These are phyloP conservation scores for Amphimallon solstitiale DNA, from an alignment of 2,888 invertebrate species.

Conservation along the genomic window DNA sequence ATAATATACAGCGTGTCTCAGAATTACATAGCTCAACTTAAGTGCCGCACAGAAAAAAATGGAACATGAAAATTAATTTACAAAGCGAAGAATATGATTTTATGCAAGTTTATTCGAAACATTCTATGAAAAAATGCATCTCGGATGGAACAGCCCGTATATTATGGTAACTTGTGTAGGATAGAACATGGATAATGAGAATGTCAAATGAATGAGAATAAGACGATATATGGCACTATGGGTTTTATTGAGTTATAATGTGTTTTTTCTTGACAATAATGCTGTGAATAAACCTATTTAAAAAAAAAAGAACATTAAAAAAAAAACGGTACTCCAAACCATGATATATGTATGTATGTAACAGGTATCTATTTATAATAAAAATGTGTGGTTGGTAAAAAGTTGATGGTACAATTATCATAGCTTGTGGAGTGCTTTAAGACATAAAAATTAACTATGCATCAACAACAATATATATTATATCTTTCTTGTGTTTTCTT, in stretches of 20 bases:
- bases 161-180: neutral
- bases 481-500: neutral
- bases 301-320: conserved; percentile 22
- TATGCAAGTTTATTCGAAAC: too few relatives aligned
- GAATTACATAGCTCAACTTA: too few relatives aligned
- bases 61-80: too few relatives aligned
- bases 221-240: conserved; percentile 64
- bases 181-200: conserved; percentile 32
- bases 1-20: too few relatives aligned
- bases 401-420: conserved; percentile 41
- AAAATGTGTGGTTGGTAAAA: conserved; percentile 25
- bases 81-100: too few relatives aligned
- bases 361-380: neutral
- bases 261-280: conserved; percentile 59
- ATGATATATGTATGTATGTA: conserved; percentile 48
- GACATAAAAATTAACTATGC: conserved; percentile 29
- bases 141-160: too few relatives aligned
- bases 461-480: neutral
- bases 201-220: conserved; percentile 38
- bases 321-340: conserved; percentile 56
- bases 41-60: too few relatives aligned
- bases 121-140: too few relatives aligned
- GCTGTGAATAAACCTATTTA: conserved; percentile 58
- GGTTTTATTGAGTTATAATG: conserved; percentile 64
- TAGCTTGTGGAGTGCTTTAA: conserved; percentile 47